Evolutionary conservation across 2,888 invertebrate genomes (phyloP).

Genomic region (Parapristionchus giblindavisi): DNA sequence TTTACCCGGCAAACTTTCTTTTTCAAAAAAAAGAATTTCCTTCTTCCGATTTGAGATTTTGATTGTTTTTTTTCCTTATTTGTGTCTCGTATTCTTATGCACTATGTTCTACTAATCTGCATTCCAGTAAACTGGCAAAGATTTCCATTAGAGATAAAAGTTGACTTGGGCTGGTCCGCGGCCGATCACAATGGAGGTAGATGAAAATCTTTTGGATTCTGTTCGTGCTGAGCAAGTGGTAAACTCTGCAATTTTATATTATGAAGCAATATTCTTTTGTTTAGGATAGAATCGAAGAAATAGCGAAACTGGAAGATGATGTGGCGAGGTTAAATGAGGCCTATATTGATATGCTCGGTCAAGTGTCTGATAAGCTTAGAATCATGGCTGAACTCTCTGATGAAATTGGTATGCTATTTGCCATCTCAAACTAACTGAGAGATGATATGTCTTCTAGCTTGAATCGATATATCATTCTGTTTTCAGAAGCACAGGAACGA

Average conservation of each 20-base stretch:
- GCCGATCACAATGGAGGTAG: too few relatives aligned
- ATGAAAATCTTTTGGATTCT: too few relatives aligned
- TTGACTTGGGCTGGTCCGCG: too few relatives aligned
- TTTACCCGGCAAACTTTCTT: too few relatives aligned
- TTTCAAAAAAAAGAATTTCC: too few relatives aligned
- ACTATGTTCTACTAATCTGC: too few relatives aligned
- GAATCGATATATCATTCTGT: background rate
- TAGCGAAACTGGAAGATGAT: conserved; percentile 13
- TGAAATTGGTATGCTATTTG: conserved; percentile 29
- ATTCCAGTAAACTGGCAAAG: too few relatives aligned
- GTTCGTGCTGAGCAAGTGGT: too few relatives aligned
- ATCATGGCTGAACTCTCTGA: conserved; percentile 8
- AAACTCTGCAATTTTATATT: background rate
- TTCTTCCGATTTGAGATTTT: too few relatives aligned
- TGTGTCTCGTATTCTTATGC: too few relatives aligned
- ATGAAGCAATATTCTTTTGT: background rate
- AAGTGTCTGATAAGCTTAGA: conserved; percentile 16
- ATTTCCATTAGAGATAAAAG: too few relatives aligned
- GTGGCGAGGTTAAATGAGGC: background rate
- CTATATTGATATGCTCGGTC: conserved; percentile 26
- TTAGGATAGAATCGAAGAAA: conserved; percentile 31
- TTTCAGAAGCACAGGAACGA: conserved; percentile 4
- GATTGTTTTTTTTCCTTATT: too few relatives aligned
- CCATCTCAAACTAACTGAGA: background rate
- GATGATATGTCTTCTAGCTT: background rate